phyloP scores from a whole-genome alignment of 2,797 vertebrate species.

The Danio kyathit region DNA sequence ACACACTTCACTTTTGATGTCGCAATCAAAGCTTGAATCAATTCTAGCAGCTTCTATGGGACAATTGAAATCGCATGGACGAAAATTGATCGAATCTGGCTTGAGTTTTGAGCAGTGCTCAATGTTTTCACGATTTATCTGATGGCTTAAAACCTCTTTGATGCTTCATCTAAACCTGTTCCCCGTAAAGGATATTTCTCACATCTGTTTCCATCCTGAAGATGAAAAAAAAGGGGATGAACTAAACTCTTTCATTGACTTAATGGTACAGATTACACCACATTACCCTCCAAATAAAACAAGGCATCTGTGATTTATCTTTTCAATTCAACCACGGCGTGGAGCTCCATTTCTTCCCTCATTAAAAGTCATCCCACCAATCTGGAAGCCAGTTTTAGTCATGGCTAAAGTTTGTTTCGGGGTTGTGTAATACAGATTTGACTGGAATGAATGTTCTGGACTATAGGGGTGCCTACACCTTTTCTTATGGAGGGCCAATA shows the following conservation, averaged over 20 bases:
- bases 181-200: slow-evolving; percentile 70
- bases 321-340: slow-evolving; percentile 46
- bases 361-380: slow-evolving; percentile 1
- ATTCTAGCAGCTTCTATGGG: slow-evolving; percentile 65
- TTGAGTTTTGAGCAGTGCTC: slow-evolving; percentile 73
- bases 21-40: slow-evolving; percentile 59
- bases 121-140: slow-evolving; percentile 75
- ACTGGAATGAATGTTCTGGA: slow-evolving; percentile 6
- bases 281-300: slow-evolving; percentile 45
- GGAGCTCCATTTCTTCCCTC: slow-evolving; percentile 39
- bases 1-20: slow-evolving; percentile 64
- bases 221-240: slow-evolving; percentile 37
- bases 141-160: slow-evolving; percentile 72
- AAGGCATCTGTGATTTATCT: slow-evolving; percentile 65
- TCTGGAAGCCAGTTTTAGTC: slow-evolving; percentile 21
- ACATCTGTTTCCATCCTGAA: slow-evolving; percentile 75
- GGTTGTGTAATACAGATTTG: slow-evolving; percentile 12
- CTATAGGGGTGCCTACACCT: no score
- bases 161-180: slow-evolving; percentile 73
- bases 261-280: slow-evolving; percentile 54
- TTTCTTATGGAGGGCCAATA: no score
- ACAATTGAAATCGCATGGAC: slow-evolving; percentile 75
- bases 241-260: slow-evolving; percentile 40
- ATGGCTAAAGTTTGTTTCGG: background rate
- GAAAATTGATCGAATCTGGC: slow-evolving; percentile 78